Conservation (phyloP, 2,113 vertebrate genomes). For the Cyphomyrus plagiostoma region DNA sequence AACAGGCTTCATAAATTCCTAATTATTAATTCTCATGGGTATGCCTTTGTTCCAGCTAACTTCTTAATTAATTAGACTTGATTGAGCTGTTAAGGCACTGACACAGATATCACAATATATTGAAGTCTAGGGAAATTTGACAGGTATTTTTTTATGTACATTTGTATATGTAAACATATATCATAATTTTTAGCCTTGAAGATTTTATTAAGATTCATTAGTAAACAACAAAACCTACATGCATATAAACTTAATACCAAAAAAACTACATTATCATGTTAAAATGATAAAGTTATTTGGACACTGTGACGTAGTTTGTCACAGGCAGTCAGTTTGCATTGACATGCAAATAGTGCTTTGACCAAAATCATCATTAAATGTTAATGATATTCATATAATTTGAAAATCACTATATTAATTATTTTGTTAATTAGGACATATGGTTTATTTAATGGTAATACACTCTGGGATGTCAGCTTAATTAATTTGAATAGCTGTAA, state of each 20-base stretch:
- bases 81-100: background rate
- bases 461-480: background rate
- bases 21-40: background rate
- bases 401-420: constrained; percentile 7
- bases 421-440: constrained; percentile 10
- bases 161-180: background rate
- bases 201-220: background rate
- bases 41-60: background rate
- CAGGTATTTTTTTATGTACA: background rate
- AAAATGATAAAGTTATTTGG: background rate
- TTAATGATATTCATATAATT: constrained; percentile 6
- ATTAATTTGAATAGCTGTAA: constrained; percentile 3
- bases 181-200: background rate
- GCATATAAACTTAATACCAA: background rate
- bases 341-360: background rate
- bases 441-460: constrained; percentile 12
- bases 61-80: background rate
- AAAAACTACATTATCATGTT: background rate
- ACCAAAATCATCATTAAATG: background rate
- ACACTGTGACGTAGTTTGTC: background rate
- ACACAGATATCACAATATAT: background rate
- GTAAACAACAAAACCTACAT: background rate
- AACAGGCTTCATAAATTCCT: background rate
- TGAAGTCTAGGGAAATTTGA: background rate
- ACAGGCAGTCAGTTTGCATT: background rate